These are phyloP conservation scores for Mamestra brassicae DNA, from an alignment of 2,888 invertebrate genomes.

Conservation along the genomic window DNA sequence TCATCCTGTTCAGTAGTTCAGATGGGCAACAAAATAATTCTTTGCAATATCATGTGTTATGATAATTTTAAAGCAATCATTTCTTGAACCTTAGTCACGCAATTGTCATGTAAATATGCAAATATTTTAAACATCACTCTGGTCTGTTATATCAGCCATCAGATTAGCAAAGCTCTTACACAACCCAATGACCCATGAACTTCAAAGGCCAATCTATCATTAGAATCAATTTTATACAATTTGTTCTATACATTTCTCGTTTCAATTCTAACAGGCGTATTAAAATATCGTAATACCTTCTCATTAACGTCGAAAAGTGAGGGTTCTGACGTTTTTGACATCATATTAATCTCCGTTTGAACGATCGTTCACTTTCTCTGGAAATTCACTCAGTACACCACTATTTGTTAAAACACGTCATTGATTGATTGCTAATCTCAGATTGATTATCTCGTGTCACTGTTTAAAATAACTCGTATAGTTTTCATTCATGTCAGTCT, in stretches of 20 bases:
- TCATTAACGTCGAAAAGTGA: conserved; percentile 79
- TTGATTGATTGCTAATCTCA: conserved; percentile 78
- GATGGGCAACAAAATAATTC: not conserved
- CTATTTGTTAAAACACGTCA: conserved; percentile 70
- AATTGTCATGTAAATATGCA: conserved; percentile 22
- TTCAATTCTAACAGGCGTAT: conserved; percentile 63
- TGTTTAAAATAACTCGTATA: conserved; percentile 60
- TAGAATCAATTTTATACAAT: conserved; percentile 57
- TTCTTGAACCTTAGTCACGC: conserved; percentile 10
- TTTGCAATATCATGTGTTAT: not conserved
- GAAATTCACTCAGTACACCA: conserved; percentile 71
- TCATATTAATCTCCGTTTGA: conserved; percentile 66
- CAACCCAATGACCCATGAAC: conserved; percentile 55
- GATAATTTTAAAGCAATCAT: conserved; percentile 1
- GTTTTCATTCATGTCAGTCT: conserved; percentile 37
- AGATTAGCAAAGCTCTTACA: conserved; percentile 51
- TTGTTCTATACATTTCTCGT: conserved; percentile 45
- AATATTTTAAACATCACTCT: conserved; percentile 28
- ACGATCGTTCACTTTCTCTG: conserved; percentile 76
- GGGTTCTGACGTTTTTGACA: conserved; percentile 70
- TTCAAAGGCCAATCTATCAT: conserved; percentile 48
- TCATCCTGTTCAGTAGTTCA: not conserved
- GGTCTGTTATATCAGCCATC: conserved; percentile 32
- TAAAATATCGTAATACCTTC: conserved; percentile 74
- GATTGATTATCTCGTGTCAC: conserved; percentile 64